Evolutionary conservation across 1,140 invertebrate species (phyloP), one percentile per base, ranked within the genome.

Genomic region (Carcinoscorpius rotundicauda): DNA sequence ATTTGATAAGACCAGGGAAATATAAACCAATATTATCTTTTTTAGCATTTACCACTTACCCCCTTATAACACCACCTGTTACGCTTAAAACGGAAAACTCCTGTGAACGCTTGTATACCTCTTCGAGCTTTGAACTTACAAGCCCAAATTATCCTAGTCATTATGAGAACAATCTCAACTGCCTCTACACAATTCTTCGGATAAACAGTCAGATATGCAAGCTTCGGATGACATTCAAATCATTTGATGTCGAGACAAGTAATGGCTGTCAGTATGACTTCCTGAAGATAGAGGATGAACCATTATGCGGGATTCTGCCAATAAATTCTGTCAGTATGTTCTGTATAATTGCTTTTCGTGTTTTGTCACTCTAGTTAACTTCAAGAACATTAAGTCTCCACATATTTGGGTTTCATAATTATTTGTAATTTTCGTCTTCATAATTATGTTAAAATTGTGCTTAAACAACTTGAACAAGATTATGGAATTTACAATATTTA

Each of bases 211-310:
- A 56, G 10, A 68, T 74, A 11, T 74, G 73, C 53, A 55, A 68
- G 52, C 55, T 74, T 6, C 57, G 64, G 53, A 49, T 74, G 10
- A 62, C 63, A 4, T 73, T 74, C 58, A 49, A 61, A 3, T 64
- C 64, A 4, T 74, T 74, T 60, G 69, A 74, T 61, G 51, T 73
- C 0, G 70, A 71, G 60, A 55, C 62, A 3, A 64, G 69, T 55
- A 64, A 65, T 10, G 65, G 63, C 9, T 74, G 73, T 58, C 61
- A 61, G 11, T 66, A 69, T 49, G 73, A 74, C 52, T 73, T 65
- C 48, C 61, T 74, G 11, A 68, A 71, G 49, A 58, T 72, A 6
- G 66, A 71, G 4, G 71, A 67, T 48, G 52, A 70, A 51, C 67
- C 65, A 58, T 55, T 72, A 4, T 74, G 73, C 62, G 73, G 70